Percentiles rank a stretch among this genome's conserved stretches.
phyloP scores from a whole-genome alignment of 2,888 invertebrate genomes.

The Polyploca ridens region DNA sequence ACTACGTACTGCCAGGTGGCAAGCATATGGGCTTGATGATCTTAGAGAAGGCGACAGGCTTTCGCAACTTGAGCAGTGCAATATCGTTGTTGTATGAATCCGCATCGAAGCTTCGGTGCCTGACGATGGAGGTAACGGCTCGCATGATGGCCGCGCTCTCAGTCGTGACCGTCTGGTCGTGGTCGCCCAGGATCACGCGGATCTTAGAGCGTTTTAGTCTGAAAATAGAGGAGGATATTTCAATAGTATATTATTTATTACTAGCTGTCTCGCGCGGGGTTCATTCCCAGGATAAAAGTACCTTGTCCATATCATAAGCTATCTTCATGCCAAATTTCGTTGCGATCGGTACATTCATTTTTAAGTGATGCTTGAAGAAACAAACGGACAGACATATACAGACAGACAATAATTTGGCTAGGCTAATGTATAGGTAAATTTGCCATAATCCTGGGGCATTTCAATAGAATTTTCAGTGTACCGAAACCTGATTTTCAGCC shows the following conservation, averaged over 20 bases:
- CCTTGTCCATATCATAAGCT: too few relatives aligned
- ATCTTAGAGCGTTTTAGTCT: conserved; percentile 92
- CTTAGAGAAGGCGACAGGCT: conserved; percentile 90
- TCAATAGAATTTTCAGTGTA: too few relatives aligned
- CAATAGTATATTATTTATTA: background rate
- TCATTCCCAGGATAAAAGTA: too few relatives aligned
- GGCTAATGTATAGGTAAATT: too few relatives aligned
- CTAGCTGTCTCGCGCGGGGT: too few relatives aligned
- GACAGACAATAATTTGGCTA: too few relatives aligned
- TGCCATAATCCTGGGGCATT: too few relatives aligned
- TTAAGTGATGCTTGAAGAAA: too few relatives aligned
- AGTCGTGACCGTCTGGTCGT: conserved; percentile 91
- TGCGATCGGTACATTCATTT: too few relatives aligned
- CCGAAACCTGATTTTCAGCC: too few relatives aligned
- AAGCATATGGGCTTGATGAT: conserved; percentile 91
- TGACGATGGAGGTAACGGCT: conserved; percentile 90
- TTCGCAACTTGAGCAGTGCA: conserved; percentile 90
- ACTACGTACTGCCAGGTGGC: conserved; percentile 86
- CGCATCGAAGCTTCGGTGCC: conserved; percentile 93
- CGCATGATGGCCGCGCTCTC: conserved; percentile 93
- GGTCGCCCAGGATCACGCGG: conserved; percentile 92
- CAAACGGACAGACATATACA: too few relatives aligned
- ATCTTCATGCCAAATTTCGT: too few relatives aligned
- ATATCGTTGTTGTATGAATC: conserved; percentile 95
- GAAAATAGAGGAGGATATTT: conserved; percentile 32